Percentiles rank a stretch among this genome's conserved stretches.
These are phyloP conservation scores for Hemiscyllium ocellatum DNA, from an alignment of 2,113 vertebrate species.

Conservation along the genomic window DNA sequence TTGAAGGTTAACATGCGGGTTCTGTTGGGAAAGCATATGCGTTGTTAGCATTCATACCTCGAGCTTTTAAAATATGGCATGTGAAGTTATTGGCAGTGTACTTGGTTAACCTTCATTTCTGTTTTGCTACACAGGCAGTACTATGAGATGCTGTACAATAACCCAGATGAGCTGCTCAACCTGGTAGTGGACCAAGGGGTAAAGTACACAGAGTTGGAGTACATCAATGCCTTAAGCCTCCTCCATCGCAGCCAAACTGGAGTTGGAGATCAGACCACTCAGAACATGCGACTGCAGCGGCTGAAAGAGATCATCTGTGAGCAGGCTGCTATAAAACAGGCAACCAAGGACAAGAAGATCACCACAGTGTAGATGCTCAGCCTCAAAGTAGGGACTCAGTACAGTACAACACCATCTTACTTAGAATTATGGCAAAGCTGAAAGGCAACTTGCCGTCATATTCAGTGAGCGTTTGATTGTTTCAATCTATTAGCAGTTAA, in stretches of 20 bases:
- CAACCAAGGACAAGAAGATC: conserved; percentile 98
- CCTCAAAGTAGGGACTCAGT: neutral
- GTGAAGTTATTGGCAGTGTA: neutral
- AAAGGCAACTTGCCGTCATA: neutral
- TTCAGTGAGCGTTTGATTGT: neutral
- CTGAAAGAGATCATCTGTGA: conserved; percentile 98
- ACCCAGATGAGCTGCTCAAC: conserved; percentile 85
- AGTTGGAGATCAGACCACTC: conserved; percentile 85
- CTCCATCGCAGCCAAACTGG: conserved; percentile 95
- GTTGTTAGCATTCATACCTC: too few species aligned
- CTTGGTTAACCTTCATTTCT: neutral
- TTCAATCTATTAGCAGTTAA: neutral
- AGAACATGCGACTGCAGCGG: conserved; percentile 84
- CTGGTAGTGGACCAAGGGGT: conserved; percentile 97
- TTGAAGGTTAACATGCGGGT: too few species aligned
- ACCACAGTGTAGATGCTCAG: conserved; percentile 71
- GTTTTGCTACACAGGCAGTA: conserved; percentile 68
- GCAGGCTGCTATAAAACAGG: conserved; percentile 95
- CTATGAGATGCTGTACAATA: conserved; percentile 98
- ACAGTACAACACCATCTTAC: neutral
- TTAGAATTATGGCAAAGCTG: neutral
- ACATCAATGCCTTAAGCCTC: conserved; percentile 86
- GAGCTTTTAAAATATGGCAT: neutral
- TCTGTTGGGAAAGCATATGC: too few species aligned
- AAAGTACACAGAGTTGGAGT: conserved; percentile 94